Conservation (phyloP, 1,140 invertebrate genomes). For the Acromyrmex charruanus region DNA sequence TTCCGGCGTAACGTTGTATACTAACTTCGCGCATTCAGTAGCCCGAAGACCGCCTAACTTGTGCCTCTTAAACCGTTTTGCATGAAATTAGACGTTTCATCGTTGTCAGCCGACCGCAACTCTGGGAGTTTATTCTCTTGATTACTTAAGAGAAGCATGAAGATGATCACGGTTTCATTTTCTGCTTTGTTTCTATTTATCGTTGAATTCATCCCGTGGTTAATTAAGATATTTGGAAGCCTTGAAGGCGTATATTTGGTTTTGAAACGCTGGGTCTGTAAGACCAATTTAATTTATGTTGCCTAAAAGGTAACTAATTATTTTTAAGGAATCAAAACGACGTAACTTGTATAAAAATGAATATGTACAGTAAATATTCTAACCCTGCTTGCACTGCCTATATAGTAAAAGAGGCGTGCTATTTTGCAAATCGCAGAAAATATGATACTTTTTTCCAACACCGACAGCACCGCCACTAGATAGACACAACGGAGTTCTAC, state of each 20-base stretch:
- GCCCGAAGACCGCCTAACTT: slow-evolving; percentile 18
- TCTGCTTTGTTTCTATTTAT: slow-evolving; percentile 24
- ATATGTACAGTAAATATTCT: too few relatives aligned
- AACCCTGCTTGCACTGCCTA: too few relatives aligned
- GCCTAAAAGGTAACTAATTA: too few relatives aligned
- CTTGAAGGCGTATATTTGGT: neutral
- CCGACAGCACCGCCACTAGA: too few relatives aligned
- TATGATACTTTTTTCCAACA: too few relatives aligned
- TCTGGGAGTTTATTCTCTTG: neutral
- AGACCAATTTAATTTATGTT: neutral
- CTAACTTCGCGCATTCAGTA: slow-evolving; percentile 31
- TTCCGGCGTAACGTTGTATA: slow-evolving; percentile 3
- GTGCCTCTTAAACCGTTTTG: slow-evolving; percentile 46
- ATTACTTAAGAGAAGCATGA: slow-evolving; percentile 43
- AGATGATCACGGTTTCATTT: slow-evolving; percentile 23
- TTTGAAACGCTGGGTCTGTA: neutral
- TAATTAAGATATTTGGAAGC: neutral
- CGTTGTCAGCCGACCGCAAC: slow-evolving; percentile 1
- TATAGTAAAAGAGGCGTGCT: too few relatives aligned
- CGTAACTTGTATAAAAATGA: too few relatives aligned
- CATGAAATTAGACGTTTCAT: slow-evolving; percentile 53
- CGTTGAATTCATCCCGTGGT: neutral
- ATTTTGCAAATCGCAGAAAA: too few relatives aligned
- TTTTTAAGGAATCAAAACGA: too few relatives aligned
- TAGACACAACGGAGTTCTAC: too few relatives aligned